phyloP scores from a whole-genome alignment of 1,140 invertebrate genomes.

The Holotrichia oblita region DNA sequence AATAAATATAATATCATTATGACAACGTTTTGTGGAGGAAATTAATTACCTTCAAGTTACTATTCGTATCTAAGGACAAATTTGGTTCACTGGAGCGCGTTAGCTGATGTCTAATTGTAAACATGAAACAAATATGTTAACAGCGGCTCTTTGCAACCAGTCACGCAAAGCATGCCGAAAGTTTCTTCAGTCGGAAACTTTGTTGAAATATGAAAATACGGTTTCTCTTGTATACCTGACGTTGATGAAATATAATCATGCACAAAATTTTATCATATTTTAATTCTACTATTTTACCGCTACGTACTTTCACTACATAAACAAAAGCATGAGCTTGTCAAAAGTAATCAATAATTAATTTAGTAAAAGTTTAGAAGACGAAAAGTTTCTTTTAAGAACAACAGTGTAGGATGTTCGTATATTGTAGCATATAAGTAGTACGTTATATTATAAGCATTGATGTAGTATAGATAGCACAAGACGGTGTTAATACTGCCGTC shows the following conservation, averaged over 20 bases:
- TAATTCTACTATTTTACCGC: too few species aligned
- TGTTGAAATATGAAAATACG: background rate
- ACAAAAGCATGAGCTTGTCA: too few species aligned
- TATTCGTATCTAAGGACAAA: constrained; percentile 14
- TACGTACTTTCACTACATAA: too few species aligned
- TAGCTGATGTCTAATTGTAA: constrained; percentile 10
- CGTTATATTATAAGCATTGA: too few species aligned
- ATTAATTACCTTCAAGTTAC: constrained; percentile 19
- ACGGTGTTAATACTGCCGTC: background rate
- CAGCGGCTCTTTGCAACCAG: background rate
- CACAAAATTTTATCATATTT: too few species aligned
- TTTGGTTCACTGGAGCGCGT: background rate
- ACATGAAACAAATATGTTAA: constrained; percentile 22
- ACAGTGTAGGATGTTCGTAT: too few species aligned
- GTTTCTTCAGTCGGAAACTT: constrained; percentile 22
- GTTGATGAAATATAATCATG: background rate
- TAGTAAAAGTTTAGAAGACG: too few species aligned
- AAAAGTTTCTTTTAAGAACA: too few species aligned
- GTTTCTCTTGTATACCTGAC: background rate
- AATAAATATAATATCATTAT: constrained; percentile 4
- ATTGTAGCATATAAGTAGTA: too few species aligned
- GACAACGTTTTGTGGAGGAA: background rate
- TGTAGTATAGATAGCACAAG: too few species aligned
- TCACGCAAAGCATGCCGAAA: background rate
- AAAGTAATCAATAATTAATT: too few species aligned